Percentiles rank a stretch among this genome's conserved stretches.
Evolutionary conservation across 2,113 vertebrate genomes (phyloP).

Genomic region (Aldabrachelys gigantea): DNA sequence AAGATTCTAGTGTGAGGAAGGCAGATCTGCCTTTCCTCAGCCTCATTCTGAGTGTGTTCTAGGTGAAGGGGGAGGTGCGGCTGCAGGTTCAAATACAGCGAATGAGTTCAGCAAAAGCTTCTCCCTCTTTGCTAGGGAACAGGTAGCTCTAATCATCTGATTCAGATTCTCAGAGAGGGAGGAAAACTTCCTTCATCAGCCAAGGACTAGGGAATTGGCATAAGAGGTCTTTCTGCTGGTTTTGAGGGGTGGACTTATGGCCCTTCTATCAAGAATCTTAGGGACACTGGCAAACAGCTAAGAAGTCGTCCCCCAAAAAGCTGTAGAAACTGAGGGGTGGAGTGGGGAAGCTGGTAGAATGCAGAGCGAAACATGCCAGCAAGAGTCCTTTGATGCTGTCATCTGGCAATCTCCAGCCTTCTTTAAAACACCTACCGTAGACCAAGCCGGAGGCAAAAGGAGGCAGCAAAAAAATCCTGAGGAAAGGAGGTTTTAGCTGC

Average conservation of each 20-base stretch:
- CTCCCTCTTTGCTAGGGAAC: not conserved
- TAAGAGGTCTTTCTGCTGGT: not conserved
- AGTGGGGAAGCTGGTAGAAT: not conserved
- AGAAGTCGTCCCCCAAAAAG: not conserved
- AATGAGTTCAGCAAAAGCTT: not conserved
- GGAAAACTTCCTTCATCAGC: not conserved
- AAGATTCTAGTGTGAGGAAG: not conserved
- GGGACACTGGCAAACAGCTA: not conserved
- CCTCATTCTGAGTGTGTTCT: not conserved
- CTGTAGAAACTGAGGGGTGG: not conserved
- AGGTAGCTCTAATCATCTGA: not conserved
- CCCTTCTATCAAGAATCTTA: not conserved
- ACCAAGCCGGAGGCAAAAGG: not conserved
- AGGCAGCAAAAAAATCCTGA: not conserved
- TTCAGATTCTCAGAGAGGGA: not conserved
- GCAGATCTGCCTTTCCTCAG: not conserved
- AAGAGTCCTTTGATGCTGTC: not conserved
- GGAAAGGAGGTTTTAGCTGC: not conserved
- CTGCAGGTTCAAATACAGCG: not conserved
- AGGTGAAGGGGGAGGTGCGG: not conserved
- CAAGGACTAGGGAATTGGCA: not conserved
- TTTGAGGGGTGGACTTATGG: not conserved
- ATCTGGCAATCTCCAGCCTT: not conserved
- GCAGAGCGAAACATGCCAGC: not conserved
- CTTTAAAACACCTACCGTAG: not conserved